Percentiles rank a stretch among this genome's conserved stretches.
Conservation (phyloP, 1,140 invertebrate species). For the Eciton burchellii region DNA sequence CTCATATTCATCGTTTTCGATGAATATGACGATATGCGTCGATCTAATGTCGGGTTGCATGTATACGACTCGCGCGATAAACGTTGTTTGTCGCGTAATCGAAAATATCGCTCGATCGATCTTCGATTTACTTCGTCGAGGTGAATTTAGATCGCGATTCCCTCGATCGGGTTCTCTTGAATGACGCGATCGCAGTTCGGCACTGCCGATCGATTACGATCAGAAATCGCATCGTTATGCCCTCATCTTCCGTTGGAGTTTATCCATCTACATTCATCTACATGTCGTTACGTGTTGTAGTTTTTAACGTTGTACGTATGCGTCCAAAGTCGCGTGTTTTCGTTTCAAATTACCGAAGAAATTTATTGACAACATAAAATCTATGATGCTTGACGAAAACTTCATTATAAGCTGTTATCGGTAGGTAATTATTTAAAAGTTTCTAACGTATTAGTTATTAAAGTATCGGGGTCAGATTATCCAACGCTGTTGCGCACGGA, state of each 20-base stretch:
- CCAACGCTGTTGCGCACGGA: not conserved
- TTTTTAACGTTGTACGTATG: too few species aligned
- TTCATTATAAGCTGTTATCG: too few species aligned
- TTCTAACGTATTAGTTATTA: not conserved
- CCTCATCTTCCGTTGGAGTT: slow-evolving; percentile 15
- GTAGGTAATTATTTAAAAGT: too few species aligned
- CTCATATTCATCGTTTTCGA: slow-evolving; percentile 42
- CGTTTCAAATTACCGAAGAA: too few species aligned
- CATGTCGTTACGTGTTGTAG: too few species aligned
- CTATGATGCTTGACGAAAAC: too few species aligned
- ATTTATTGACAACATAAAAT: too few species aligned
- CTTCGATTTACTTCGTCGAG: slow-evolving; percentile 59
- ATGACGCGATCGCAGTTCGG: slow-evolving; percentile 24
- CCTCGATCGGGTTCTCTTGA: slow-evolving; percentile 26
- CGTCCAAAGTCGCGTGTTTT: too few species aligned
- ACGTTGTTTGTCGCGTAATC: slow-evolving; percentile 29
- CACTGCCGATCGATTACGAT: slow-evolving; percentile 45
- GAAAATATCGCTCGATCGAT: slow-evolving; percentile 53
- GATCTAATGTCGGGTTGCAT: slow-evolving; percentile 38
- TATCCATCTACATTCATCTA: not conserved
- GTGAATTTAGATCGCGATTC: slow-evolving; percentile 55
- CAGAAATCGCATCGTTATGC: slow-evolving; percentile 31
- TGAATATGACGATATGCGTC: too few species aligned
- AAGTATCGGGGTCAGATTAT: slow-evolving; percentile 12
- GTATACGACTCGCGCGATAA: slow-evolving; percentile 32